Evolutionary conservation across 2,797 vertebrate species (phyloP).

Genomic region (Botia almorhae): DNA sequence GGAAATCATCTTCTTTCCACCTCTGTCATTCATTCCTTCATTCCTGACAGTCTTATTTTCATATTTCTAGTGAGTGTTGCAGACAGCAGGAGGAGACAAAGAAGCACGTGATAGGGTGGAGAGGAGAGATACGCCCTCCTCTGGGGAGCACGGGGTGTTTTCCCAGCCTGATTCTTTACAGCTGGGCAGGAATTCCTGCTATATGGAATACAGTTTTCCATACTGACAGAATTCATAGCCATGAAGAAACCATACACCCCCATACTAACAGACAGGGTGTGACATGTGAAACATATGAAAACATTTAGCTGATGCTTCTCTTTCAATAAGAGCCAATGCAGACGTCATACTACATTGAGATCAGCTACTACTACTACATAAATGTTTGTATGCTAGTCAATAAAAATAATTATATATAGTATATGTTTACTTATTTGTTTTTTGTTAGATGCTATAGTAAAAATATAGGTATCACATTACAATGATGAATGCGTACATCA

Average conservation of each 20-base stretch:
- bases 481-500: no score
- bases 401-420: no score
- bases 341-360: neutral
- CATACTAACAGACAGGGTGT: neutral
- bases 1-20: no score
- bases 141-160: conserved; percentile 49
- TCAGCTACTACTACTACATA: neutral
- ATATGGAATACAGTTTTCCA: conserved; percentile 52
- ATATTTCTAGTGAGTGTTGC: conserved; percentile 10
- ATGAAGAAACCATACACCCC: conserved; percentile 8
- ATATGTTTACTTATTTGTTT: neutral
- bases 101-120: conserved; percentile 27
- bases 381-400: no score
- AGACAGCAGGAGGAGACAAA: neutral
- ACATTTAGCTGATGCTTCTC: conserved; percentile 5
- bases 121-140: conserved; percentile 43
- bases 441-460: no score
- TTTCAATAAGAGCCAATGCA: conserved; percentile 9
- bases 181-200: conserved; percentile 58
- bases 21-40: no score
- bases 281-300: neutral
- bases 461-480: no score
- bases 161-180: conserved; percentile 44
- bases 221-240: conserved; percentile 28
- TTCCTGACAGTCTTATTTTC: no score